Base-by-base conservation (phyloP, 2,888 invertebrate genomes). In the Ectropis crepuscularia region DNA sequence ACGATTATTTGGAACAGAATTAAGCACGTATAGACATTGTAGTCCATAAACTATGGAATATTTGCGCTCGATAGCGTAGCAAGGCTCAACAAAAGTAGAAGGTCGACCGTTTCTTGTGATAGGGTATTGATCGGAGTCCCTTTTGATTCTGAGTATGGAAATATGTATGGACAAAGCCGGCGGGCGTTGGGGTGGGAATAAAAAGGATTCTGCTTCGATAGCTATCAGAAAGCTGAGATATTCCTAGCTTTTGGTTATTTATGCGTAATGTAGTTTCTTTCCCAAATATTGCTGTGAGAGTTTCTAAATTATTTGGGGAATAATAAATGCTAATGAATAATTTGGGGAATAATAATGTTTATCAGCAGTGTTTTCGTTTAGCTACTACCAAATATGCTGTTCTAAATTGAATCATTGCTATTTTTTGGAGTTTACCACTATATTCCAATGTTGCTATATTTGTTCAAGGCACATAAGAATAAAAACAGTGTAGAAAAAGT, bases 111-210 rank as follows among this genome's bases (percentile, higher is more conserved):
- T 68, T 50, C 61, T 57, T 65, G 62, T 68, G 73, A 76, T 77
- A 75, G 72, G 71, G 69, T 80, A 80, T 80, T 74, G 82, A 80
- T 78, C 77, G 67, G 41, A 50, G 50, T 50, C 63, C 63, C 55
- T 55, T 63, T 63, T 59, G 63, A 63, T 55, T 59, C 59, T 47
- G n/a, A 42, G 63, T 63, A 63, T 63, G 63, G 63, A 59, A 63
- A 63, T 61, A 28, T 63, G 54, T n/a, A 54, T 54, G 63, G 63
- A 63, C 63, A 63, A 59, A 59, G 58, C 58, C 39, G 41, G 43
- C 36, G 58, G 54, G 58, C 51, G 51, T 42, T 48, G 10, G 41
- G 49, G 48, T 45, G 28, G 47, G 53, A 47, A 54, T 39, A 53
- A 57, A 47, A 47, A 49, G 62, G 53, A 46, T 62, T 62, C 46